Percentiles rank a stretch among this genome's conserved stretches.
phyloP scores from a whole-genome alignment of 2,888 invertebrate genomes.

The Conistra vaccinii region DNA sequence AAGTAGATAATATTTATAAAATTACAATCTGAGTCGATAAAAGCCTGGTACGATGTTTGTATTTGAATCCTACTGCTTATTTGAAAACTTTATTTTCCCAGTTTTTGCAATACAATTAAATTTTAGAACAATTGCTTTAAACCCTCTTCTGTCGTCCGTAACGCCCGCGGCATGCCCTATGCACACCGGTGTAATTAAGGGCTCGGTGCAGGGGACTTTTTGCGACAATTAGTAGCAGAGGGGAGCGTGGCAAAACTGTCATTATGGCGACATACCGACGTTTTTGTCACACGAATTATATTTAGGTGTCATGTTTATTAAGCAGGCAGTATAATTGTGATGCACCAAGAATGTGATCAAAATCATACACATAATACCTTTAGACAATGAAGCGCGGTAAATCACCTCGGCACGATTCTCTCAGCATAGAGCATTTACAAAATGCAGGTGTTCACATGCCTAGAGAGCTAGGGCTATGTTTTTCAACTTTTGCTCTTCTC shows the following conservation, averaged over 20 bases:
- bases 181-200: constrained; percentile 65
- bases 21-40: neutral
- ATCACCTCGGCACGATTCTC: too few species aligned
- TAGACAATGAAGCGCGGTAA: too few species aligned
- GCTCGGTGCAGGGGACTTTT: constrained; percentile 66
- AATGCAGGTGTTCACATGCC: too few species aligned
- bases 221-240: constrained; percentile 73
- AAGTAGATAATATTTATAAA: too few species aligned
- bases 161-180: constrained; percentile 45
- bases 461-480: too few species aligned
- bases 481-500: too few species aligned
- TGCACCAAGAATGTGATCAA: neutral
- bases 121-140: constrained; percentile 42
- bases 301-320: constrained; percentile 17
- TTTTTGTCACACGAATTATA: constrained; percentile 47
- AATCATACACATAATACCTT: too few species aligned
- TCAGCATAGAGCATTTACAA: too few species aligned
- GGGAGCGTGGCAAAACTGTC: constrained; percentile 64
- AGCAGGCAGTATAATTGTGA: neutral
- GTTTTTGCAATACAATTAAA: constrained; percentile 17
- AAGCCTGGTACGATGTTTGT: too few species aligned
- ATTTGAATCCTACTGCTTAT: constrained; percentile 11
- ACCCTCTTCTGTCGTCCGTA: constrained; percentile 22
- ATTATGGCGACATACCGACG: constrained; percentile 44
- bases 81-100: neutral